Conservation (phyloP, 1,140 invertebrate species). For the Drosophila parabipectinata region DNA sequence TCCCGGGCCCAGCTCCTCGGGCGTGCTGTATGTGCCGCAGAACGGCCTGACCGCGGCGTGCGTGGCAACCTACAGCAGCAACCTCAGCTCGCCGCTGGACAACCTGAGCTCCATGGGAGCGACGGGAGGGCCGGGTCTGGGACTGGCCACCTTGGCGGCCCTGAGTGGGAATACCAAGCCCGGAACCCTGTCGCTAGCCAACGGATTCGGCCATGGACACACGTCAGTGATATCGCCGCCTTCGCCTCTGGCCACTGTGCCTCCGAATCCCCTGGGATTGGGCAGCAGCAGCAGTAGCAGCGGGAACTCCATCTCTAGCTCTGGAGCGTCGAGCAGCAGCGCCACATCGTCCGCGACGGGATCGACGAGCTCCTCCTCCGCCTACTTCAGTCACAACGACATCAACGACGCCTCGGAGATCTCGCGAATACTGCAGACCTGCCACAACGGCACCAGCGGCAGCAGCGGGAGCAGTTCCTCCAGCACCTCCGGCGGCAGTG, state of each 20-base stretch:
- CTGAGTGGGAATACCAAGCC: slow-evolving; percentile 26
- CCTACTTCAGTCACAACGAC: slow-evolving; percentile 75
- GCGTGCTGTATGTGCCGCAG: slow-evolving; percentile 60
- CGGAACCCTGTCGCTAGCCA: slow-evolving; percentile 46
- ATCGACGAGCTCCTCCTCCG: slow-evolving; percentile 6
- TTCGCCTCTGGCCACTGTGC: slow-evolving; percentile 19
- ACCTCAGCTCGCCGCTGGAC: slow-evolving; percentile 43
- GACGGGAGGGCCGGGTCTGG: slow-evolving; percentile 4
- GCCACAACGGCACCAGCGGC: slow-evolving; percentile 65
- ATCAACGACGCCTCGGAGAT: slow-evolving; percentile 83
- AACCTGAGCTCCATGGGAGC: slow-evolving; percentile 32
- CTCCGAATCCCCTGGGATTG: not conserved
- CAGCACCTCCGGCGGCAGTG: not conserved
- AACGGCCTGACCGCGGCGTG: slow-evolving; percentile 53
- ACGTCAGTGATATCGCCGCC: slow-evolving; percentile 44
- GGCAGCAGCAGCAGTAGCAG: not conserved
- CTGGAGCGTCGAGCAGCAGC: not conserved
- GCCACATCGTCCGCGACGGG: slow-evolving; percentile 6
- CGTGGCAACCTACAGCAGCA: slow-evolving; percentile 58
- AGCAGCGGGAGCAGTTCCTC: slow-evolving; percentile 19
- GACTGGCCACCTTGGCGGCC: not conserved
- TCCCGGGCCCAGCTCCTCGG: slow-evolving; percentile 18
- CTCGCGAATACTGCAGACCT: slow-evolving; percentile 82
- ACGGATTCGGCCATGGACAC: slow-evolving; percentile 54
- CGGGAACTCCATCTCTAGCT: not conserved